A percentile compares a stretch with the other conserved stretches of the same genome.
These are phyloP conservation scores for Hemaris fuciformis DNA, from an alignment of 2,888 invertebrate species.

Conservation along the genomic window DNA sequence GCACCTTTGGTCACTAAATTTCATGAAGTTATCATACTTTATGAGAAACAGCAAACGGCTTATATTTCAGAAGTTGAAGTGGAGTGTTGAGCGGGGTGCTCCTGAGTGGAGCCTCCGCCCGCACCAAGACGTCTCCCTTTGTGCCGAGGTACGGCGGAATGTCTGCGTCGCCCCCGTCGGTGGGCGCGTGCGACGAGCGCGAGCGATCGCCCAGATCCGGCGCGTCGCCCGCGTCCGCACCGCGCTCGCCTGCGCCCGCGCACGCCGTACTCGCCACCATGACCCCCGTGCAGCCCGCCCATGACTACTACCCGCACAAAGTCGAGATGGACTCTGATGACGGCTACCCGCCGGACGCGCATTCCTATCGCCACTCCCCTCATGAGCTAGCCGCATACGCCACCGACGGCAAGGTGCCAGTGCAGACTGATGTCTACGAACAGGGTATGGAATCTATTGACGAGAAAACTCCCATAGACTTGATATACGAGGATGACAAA, in stretches of 20 bases:
- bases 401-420: constrained; percentile 82
- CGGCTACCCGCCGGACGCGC: constrained; percentile 83
- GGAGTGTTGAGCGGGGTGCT: constrained; percentile 70
- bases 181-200: constrained; percentile 60
- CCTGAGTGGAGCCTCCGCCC: constrained; percentile 65
- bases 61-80: constrained; percentile 65
- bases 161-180: constrained; percentile 73
- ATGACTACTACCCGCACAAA: constrained; percentile 84
- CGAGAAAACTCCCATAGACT: constrained; percentile 88
- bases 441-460: constrained; percentile 80
- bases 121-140: constrained; percentile 58
- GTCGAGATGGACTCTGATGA: constrained; percentile 84
- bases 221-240: constrained; percentile 75
- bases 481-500: constrained; percentile 92
- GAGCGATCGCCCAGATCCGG: constrained; percentile 68
- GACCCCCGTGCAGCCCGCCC: constrained; percentile 91
- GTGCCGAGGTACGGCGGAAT: constrained; percentile 61
- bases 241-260: constrained; percentile 85
- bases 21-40: neutral
- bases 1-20: constrained; percentile 26
- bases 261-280: constrained; percentile 90
- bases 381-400: constrained; percentile 76
- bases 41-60: constrained; percentile 16
- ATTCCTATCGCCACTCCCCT: constrained; percentile 81
- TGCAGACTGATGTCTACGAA: constrained; percentile 76